These are phyloP conservation scores for Maniola jurtina DNA, from an alignment of 1,140 invertebrate species.

Conservation along the genomic window DNA sequence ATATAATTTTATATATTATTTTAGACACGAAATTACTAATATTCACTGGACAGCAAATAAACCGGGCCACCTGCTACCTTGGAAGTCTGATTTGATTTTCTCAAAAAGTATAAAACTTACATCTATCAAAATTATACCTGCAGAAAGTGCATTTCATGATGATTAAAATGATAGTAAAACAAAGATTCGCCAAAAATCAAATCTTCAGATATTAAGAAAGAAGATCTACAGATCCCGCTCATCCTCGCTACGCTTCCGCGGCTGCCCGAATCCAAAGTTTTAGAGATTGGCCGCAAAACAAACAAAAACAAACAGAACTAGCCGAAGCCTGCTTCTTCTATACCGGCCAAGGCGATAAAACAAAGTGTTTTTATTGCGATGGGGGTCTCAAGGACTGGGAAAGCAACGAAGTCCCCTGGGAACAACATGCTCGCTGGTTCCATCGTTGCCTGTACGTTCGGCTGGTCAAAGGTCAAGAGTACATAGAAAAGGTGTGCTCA, in stretches of 20 bases:
- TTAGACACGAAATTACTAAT: too few species aligned
- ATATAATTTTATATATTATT: too few species aligned
- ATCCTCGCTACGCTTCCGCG: slow-evolving; percentile 82
- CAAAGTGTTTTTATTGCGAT: slow-evolving; percentile 92
- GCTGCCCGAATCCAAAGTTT: slow-evolving; percentile 86
- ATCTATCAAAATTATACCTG: too few species aligned
- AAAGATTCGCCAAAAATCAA: too few species aligned
- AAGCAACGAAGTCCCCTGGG: slow-evolving; percentile 90
- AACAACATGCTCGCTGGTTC: slow-evolving; percentile 93
- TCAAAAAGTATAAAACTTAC: too few species aligned
- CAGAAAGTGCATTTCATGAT: too few species aligned
- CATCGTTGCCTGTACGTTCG: slow-evolving; percentile 87
- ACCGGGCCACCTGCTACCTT: too few species aligned
- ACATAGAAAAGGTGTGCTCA: slow-evolving; percentile 74
- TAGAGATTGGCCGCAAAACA: slow-evolving; percentile 85
- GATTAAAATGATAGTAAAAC: too few species aligned
- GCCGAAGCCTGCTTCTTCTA: slow-evolving; percentile 95
- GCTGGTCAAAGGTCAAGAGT: slow-evolving; percentile 86
- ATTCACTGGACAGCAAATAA: too few species aligned
- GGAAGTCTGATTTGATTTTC: too few species aligned
- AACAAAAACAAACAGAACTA: slow-evolving; percentile 86
- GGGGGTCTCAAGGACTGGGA: slow-evolving; percentile 94
- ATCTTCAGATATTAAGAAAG: too few species aligned
- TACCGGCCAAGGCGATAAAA: slow-evolving; percentile 90
- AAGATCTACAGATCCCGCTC: too few species aligned